A percentile compares a stretch with the other conserved stretches of the same genome.
Evolutionary conservation across 1,140 invertebrate species (phyloP).

Genomic region (Drosophila triauraria): DNA sequence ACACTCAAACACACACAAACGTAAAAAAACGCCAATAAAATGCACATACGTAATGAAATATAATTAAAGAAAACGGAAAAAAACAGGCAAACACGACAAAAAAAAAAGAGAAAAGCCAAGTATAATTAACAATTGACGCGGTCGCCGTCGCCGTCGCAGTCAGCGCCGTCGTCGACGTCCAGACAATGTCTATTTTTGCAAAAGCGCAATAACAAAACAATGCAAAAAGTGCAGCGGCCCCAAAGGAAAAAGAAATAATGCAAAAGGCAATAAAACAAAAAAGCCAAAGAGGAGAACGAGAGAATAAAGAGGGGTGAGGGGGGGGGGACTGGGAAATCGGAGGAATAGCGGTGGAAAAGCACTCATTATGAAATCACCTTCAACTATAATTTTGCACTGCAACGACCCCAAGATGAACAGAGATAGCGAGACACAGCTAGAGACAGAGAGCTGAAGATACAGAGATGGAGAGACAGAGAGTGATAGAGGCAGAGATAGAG

Average conservation of each 20-base stretch:
- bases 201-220: slow-evolving; percentile 41
- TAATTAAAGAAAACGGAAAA: slow-evolving; percentile 75
- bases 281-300: not conserved
- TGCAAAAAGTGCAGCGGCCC: slow-evolving; percentile 40
- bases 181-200: slow-evolving; percentile 71
- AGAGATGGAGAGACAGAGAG: not conserved
- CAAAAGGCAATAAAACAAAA: slow-evolving; percentile 21
- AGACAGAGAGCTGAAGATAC: not conserved
- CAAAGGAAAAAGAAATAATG: slow-evolving; percentile 27
- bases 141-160: slow-evolving; percentile 16
- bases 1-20: not conserved
- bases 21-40: slow-evolving; percentile 55
- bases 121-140: slow-evolving; percentile 60
- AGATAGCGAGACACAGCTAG: not conserved
- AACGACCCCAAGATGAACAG: slow-evolving; percentile 59
- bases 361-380: slow-evolving; percentile 81
- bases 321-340: not conserved
- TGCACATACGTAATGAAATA: slow-evolving; percentile 78
- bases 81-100: slow-evolving; percentile 25
- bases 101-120: slow-evolving; percentile 38
- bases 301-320: not conserved
- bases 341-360: slow-evolving; percentile 19
- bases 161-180: slow-evolving; percentile 39
- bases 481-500: not conserved
- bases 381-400: slow-evolving; percentile 76